Evolutionary conservation across 37 sponge, comb jelly and placozoan genomes (phyloP).

Genomic region (Ephydatia muelleri): DNA sequence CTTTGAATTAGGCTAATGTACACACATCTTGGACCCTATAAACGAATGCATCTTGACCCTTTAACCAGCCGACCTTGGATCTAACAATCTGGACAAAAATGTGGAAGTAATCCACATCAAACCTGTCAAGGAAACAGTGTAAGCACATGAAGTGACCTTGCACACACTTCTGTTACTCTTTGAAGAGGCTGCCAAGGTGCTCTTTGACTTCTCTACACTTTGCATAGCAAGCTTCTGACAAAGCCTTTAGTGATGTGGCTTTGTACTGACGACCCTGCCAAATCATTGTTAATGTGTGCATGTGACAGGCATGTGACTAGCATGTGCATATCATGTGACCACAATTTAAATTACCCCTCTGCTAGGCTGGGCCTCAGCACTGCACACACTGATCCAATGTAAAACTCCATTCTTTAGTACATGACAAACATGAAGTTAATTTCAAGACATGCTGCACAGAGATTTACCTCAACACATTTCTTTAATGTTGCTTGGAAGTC

Average conservation of each 20-base stretch:
- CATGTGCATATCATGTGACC: neutral
- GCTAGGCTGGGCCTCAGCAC: neutral
- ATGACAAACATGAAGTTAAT: neutral
- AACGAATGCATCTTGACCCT: too few species aligned
- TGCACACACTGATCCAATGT: neutral
- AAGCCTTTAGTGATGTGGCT: neutral
- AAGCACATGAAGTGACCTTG: too few species aligned
- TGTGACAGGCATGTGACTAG: neutral
- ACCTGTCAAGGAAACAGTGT: neutral
- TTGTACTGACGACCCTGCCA: neutral
- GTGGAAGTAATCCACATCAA: neutral
- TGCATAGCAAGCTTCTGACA: neutral
- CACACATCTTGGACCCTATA: neutral
- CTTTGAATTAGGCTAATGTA: too few species aligned
- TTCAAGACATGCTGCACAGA: neutral
- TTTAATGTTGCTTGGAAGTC: neutral
- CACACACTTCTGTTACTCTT: too few species aligned
- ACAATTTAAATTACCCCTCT: neutral
- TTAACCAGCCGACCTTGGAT: neutral
- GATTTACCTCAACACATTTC: neutral
- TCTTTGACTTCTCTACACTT: neutral
- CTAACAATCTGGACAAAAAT: neutral
- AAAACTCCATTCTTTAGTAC: neutral
- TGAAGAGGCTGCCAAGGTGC: neutral
- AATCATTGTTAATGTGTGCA: neutral